Percentiles rank a stretch among this genome's conserved stretches.
These are phyloP conservation scores for Gymnobelideus leadbeateri DNA, from an alignment of 2,113 vertebrate genomes.

Conservation along the genomic window DNA sequence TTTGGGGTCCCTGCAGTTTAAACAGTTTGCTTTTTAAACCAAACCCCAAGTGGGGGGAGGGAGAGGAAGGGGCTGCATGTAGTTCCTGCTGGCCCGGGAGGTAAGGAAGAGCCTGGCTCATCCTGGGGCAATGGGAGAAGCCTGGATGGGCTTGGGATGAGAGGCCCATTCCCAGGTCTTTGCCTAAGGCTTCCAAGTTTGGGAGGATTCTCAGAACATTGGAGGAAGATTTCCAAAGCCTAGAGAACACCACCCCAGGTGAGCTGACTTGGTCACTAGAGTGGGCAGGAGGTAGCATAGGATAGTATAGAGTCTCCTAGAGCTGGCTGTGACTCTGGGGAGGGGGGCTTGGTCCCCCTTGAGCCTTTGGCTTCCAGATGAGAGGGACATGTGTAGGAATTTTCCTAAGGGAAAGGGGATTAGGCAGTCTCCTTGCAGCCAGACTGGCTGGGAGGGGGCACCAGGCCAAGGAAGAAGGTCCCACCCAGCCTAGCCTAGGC, in stretches of 20 bases:
- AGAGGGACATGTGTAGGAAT: no score
- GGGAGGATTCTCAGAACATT: no score
- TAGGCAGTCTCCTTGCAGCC: not conserved
- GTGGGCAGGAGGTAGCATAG: not conserved
- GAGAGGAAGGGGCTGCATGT: not conserved
- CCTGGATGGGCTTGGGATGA: no score
- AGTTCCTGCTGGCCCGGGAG: not conserved
- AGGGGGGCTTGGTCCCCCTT: not conserved
- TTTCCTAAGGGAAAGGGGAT: no score
- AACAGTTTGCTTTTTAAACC: no score
- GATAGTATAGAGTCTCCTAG: not conserved
- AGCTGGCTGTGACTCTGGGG: not conserved
- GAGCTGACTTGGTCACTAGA: not conserved
- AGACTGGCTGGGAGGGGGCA: not conserved
- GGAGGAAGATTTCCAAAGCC: no score
- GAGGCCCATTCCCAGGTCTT: not conserved
- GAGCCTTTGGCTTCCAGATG: not conserved
- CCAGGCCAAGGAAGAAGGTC: not conserved
- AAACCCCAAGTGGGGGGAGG: not conserved
- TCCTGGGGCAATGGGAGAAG: not conserved
- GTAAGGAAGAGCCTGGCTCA: no score
- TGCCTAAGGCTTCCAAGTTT: not conserved
- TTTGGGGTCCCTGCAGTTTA: no score
- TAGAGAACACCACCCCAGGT: no score
- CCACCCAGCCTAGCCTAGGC: not conserved